Percentiles rank a stretch among this genome's conserved stretches.
These are phyloP conservation scores for Rostratula benghalensis DNA, from an alignment of 2,113 vertebrate genomes.

Conservation along the genomic window DNA sequence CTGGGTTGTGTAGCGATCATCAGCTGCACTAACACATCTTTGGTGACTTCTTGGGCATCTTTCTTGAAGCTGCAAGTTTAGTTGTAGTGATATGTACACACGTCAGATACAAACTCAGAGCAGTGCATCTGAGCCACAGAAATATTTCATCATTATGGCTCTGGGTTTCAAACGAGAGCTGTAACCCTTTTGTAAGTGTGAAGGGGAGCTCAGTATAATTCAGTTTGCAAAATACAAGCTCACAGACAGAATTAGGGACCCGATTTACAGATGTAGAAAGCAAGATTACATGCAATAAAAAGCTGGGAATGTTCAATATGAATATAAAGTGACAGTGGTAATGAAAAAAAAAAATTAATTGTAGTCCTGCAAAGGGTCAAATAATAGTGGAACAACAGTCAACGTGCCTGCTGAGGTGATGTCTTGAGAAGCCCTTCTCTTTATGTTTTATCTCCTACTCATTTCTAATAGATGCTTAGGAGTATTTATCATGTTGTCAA, in stretches of 20 bases:
- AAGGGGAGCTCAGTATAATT: neutral
- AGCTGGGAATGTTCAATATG: neutral
- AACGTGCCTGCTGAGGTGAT: neutral
- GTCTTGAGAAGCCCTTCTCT: neutral
- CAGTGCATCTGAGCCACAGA: neutral
- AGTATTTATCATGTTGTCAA: neutral
- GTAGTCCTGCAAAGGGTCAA: neutral
- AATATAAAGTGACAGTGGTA: neutral
- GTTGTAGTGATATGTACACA: neutral
- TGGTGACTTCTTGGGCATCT: neutral
- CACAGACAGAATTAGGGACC: neutral
- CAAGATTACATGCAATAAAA: neutral
- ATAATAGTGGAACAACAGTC: neutral
- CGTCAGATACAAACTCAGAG: rapidly evolving
- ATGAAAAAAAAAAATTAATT: neutral
- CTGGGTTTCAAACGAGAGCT: neutral
- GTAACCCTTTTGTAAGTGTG: neutral
- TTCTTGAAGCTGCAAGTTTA: neutral
- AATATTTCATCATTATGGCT: neutral
- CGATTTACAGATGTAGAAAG: neutral
- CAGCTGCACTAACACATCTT: neutral
- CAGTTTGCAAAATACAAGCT: neutral
- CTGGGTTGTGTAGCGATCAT: neutral
- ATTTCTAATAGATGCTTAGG: neutral
- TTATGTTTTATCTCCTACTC: neutral